phyloP scores from a whole-genome alignment of 2,113 vertebrate genomes.

The human (Homo sapiens) region DNA sequence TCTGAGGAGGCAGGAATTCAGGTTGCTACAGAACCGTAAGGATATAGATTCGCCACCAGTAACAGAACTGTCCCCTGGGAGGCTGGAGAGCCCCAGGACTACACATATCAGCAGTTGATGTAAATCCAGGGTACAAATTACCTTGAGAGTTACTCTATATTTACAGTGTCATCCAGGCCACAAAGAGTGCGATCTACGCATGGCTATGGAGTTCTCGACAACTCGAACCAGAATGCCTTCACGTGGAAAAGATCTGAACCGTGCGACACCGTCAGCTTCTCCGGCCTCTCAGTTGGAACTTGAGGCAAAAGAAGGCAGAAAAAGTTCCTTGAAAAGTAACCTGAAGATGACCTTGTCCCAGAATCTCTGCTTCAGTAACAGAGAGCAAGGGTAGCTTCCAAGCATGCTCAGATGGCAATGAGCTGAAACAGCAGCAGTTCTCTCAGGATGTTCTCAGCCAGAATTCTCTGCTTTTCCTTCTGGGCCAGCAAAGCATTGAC shows the following conservation, averaged over 20 bases:
- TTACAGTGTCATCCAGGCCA: too few relatives aligned
- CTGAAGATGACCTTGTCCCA: rapidly evolving
- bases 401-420: rapidly evolving
- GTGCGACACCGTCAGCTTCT: rapidly evolving
- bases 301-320: not conserved
- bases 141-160: not conserved
- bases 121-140: not conserved
- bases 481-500: not conserved
- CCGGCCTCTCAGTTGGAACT: not conserved
- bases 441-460: not conserved
- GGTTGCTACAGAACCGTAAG: too few relatives aligned
- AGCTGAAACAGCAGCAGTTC: not conserved
- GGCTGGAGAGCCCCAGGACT: not conserved
- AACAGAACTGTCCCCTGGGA: not conserved
- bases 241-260: not conserved
- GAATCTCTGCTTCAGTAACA: not conserved
- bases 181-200: rapidly evolving
- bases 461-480: not conserved
- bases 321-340: too few relatives aligned
- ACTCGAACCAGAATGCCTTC: too few relatives aligned
- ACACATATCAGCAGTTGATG: rapidly evolving
- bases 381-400: rapidly evolving
- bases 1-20: too few relatives aligned
- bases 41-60: too few relatives aligned
- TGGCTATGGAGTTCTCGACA: rapidly evolving